Base-by-base conservation (phyloP, 2,888 invertebrate species). In the Eumerus sabulonum region DNA sequence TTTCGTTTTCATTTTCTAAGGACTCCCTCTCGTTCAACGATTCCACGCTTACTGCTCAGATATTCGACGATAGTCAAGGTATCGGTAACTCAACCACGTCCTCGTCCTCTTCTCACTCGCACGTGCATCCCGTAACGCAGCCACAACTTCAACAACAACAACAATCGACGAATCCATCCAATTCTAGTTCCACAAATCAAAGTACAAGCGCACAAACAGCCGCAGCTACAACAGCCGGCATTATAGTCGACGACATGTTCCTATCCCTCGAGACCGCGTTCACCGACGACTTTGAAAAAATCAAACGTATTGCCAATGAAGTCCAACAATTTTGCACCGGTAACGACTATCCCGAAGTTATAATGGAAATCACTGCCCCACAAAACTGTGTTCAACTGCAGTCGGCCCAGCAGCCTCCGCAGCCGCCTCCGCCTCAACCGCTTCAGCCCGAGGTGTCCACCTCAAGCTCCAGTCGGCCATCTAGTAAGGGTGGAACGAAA, bases 201-300 rank as follows among this genome's bases (percentile, higher is more conserved):
- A 72, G 82, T 63, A 62, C 82, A 67, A 82, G 76, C 47, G 66
- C 77, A 35, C 68, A 66, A 59, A 70, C 72, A 54, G 50, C 62
- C 47, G 53, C 76, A 17, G 53, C 76, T 14, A 66, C 79, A 54
- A 76, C 84, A 27, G 81, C 86, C 82, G 87, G 85, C 82, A 87
- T 88, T 42, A 87, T 88, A 82, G 89, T 89, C 74, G 89, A 89
- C 81, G 89, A 89, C 70, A 89, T 89, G 88, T 89, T 89, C 87
- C 88, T 89, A 84, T 88, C 89, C 66, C 84, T 89, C 72, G 89
- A 89, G 84, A 86, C 87, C 71, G 88, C 89, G 54, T 89, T 89
- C 83, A 93, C 94, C 0, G 95, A 94, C 82, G 96, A 96, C 85
- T 95, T 94, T 85, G 96, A 96, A 86, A 95, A 95, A 86, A 90